Base-by-base conservation (phyloP, 2,113 vertebrate genomes). In the Neotoma lepida region DNA sequence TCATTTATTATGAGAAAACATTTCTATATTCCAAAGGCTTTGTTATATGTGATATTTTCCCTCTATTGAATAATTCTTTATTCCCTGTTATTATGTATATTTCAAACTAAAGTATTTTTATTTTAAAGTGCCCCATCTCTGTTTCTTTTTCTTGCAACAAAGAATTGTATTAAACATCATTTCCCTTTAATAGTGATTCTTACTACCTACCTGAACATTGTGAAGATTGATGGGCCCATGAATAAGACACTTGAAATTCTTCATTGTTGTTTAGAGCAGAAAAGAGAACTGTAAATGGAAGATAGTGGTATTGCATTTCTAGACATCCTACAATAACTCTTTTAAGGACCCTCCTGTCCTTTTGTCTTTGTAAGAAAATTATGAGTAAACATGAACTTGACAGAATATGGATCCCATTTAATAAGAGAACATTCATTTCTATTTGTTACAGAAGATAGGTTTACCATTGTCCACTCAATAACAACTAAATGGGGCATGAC, bases 71-170 rank as follows among this genome's bases (percentile, higher is more conserved):
- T 95, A 96, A 90, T 95, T 90, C 20, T 84, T 94, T 91, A 93
- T 85, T 89, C 70, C 39, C 51, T 88, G 22, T 86, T 94, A 95
- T 96, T 94, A 89, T 81, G 13, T 95, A 56, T 96, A 95, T 93
- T 97, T 97, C 91, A 94, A 90, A 90, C 73, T 88, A 56, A 96
- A 89, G 26, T 85, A 26, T 87, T 95, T 64, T 95, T 94, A 87
- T 9, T 85, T 85, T 15, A 30, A 97, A 95, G 7, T 91, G 13
- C 78, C 24, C 70, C 91, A 0, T 93, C 46, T 66, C 46, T 76
- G 35, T 86, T 12, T 92, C 46, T 94, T 95, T 97, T 94, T 80
- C 74, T 96, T 80, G 6, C 26, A 89, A 94, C 30, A 84, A 91
- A 91, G n/a, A 96, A 95, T 91, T 81, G 70, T 84, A 77, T 88